These are phyloP conservation scores for Sarcophaga carnaria DNA, from an alignment of 2,888 invertebrate genomes.

Conservation along the genomic window DNA sequence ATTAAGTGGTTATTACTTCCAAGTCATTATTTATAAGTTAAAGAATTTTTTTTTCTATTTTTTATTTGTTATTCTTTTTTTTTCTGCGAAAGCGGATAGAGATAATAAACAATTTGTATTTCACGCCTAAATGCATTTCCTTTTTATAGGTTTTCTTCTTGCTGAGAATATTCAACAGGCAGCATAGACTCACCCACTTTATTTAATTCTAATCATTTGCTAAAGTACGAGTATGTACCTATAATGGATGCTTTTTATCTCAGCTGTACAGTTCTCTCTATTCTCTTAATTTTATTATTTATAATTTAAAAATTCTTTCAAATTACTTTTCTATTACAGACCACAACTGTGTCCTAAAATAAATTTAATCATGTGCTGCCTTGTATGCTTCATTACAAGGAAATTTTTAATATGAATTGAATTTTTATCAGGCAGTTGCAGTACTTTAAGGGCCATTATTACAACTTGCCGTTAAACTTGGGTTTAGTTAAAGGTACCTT, in stretches of 20 bases:
- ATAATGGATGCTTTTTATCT: slow-evolving; percentile 73
- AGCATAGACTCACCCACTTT: slow-evolving; percentile 59
- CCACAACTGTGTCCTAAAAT: slow-evolving; percentile 27
- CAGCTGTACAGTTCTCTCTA: slow-evolving; percentile 72
- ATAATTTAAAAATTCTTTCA: slow-evolving; percentile 6
- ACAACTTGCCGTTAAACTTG: too few relatives aligned
- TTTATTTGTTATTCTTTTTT: not conserved
- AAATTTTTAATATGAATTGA: not conserved
- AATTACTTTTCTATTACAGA: slow-evolving; percentile 48
- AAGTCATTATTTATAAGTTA: slow-evolving; percentile 23
- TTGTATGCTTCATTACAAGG: too few relatives aligned
- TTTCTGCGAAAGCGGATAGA: slow-evolving; percentile 2
- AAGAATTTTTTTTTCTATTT: not conserved
- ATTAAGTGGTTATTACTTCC: not conserved
- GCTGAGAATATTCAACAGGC: slow-evolving; percentile 9
- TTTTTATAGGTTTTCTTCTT: slow-evolving; percentile 16
- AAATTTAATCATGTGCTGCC: not conserved
- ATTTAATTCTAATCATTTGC: slow-evolving; percentile 68
- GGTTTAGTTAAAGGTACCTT: too few relatives aligned
- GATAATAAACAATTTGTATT: slow-evolving; percentile 66
- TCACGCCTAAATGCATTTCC: slow-evolving; percentile 71
- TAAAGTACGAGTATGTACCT: not conserved
- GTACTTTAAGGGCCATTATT: too few relatives aligned
- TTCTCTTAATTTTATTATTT: slow-evolving; percentile 3
- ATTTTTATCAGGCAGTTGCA: not conserved